A percentile compares a stretch with the other conserved stretches of the same genome.
phyloP scores from a whole-genome alignment of 2,113 vertebrate genomes.

The Odocoileus hemionus region DNA sequence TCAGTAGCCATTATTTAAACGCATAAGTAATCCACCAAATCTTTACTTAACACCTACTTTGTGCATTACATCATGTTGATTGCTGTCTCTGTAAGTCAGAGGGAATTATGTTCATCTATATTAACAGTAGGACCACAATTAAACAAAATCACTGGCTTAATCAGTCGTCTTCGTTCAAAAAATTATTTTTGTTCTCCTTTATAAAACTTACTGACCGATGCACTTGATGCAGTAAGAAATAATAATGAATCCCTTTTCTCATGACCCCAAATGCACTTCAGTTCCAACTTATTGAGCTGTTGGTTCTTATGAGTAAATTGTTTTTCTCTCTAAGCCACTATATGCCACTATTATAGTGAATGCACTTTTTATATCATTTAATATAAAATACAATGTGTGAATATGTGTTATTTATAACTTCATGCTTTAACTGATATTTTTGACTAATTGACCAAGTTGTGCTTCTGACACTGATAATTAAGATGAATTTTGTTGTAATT shows the following conservation, averaged over 20 bases:
- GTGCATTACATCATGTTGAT: not conserved
- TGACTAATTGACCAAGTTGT: not conserved
- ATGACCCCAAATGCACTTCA: not conserved
- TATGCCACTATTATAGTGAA: not conserved
- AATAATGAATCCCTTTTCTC: not conserved
- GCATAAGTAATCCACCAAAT: not conserved
- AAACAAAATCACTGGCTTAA: not conserved
- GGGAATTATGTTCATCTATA: not conserved
- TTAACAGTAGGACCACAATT: not conserved
- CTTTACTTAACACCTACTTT: not conserved
- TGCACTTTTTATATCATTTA: not conserved
- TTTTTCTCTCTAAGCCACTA: not conserved
- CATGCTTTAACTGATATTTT: not conserved
- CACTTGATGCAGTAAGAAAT: not conserved
- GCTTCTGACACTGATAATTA: not conserved
- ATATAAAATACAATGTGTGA: not conserved
- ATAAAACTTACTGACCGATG: not conserved
- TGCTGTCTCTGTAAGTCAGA: not conserved
- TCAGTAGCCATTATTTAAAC: not conserved
- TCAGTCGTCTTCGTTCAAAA: not conserved
- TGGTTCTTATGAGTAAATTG: not conserved
- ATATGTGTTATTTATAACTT: not conserved
- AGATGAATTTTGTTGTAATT: not conserved
- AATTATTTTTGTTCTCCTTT: not conserved
- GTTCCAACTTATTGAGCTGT: not conserved